Conservation (phyloP, 2,113 vertebrate species). For the Scopus umbretta region DNA sequence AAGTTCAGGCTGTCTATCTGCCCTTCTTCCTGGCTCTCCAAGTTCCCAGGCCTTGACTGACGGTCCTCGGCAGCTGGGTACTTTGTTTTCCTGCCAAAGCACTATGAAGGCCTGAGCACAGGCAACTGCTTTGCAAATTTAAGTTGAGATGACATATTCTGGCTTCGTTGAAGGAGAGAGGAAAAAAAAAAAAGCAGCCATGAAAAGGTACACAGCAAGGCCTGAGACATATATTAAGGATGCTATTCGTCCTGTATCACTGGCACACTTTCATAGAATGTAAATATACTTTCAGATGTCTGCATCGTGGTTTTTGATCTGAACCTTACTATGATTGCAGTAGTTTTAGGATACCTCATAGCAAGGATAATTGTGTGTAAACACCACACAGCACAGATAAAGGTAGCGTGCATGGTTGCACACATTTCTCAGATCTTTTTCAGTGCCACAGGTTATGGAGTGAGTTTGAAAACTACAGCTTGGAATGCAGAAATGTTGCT, state of each 20-base stretch:
- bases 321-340: not conserved
- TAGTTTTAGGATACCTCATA: not conserved
- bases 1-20: not conserved
- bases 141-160: not conserved
- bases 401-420: not conserved
- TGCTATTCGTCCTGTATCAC: not conserved
- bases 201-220: not conserved
- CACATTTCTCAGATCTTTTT: not conserved
- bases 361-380: not conserved
- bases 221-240: not conserved
- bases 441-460: not conserved
- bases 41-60: constrained; percentile 25
- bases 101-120: not conserved
- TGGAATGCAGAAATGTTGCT: not conserved
- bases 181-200: not conserved
- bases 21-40: not conserved
- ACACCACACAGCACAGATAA: fast-evolving
- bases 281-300: not conserved
- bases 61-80: not conserved
- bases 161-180: not conserved
- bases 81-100: constrained; percentile 17
- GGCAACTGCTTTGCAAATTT: not conserved
- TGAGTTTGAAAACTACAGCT: not conserved
- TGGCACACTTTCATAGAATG: not conserved
- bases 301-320: not conserved